Base-by-base conservation (phyloP, 1,140 invertebrate species). In the Tigriopus japonicus region DNA sequence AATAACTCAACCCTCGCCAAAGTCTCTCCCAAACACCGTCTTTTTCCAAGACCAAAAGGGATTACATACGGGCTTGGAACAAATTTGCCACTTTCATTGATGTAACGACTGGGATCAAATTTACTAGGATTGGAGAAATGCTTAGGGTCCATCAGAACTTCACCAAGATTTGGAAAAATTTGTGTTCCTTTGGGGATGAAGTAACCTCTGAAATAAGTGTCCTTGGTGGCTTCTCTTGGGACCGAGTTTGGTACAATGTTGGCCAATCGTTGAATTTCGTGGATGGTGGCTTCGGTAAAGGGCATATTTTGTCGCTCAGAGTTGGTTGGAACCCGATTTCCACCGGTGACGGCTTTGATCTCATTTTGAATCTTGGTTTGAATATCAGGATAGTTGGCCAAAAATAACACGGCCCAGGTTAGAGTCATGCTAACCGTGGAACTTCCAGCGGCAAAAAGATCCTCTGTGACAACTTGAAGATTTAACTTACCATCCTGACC, bases 401-500 rank as follows among this genome's bases (percentile, higher is more conserved):
- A 66, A 63, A 70, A 73, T 14, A 74, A 63, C 17, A 74, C 64
- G 42, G 63, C 61, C 73, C 73, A 75, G 41, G 67, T 67, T 14
- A 73, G 54, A 1, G 71, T 71, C 45, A 66, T 69, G 6, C 70
- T 63, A n/a, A 70, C 72, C 19, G 72, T 74, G 58, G 73, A 72
- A 63, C 69, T 70, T 19, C 73, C 73, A 1, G 71, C 73, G 10
- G 65, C 66, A 62, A 71, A 69, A 9, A 72, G 60, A 42, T 70
- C 70, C 19, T 69, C 55, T 14, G 67, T 19, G 19, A 49, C 64
- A 14, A 19, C 23, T 0, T 54, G 13, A 0, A 65, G 54, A 21
- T 63, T 60, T 28, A 55, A 51, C 7, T 13, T 52, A 13, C 52
- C 52, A 13, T 10, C 10, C 52, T 52, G 13, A 13, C 21, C 21